A percentile compares a stretch with the other conserved stretches of the same genome.
Conservation (phyloP, 2,113 vertebrate genomes). For the Meleagris gallopavo region DNA sequence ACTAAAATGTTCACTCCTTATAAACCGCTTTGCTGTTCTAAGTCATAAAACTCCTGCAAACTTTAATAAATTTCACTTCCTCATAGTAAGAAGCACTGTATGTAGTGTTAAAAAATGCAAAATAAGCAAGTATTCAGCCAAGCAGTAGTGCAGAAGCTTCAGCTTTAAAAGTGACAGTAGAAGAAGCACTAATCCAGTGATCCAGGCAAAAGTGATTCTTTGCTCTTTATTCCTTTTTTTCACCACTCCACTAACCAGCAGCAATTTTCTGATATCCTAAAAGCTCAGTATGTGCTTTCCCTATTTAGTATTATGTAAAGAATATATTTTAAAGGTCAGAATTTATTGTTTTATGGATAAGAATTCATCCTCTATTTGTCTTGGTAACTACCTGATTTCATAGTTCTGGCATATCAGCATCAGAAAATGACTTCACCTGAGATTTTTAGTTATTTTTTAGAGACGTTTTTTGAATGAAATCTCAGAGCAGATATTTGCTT, state of each 20-base stretch:
- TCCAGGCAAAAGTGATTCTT: neutral
- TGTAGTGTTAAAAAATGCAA: conserved; percentile 20
- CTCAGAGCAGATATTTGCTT: neutral
- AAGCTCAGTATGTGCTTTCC: neutral
- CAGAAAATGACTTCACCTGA: neutral
- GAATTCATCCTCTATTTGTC: neutral
- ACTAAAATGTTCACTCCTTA: conserved; percentile 42
- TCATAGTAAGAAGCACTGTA: neutral
- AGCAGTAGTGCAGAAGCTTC: neutral
- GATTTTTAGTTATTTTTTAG: neutral
- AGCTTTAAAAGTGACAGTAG: neutral
- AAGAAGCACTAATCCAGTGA: neutral
- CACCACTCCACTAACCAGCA: neutral
- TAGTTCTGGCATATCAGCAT: neutral
- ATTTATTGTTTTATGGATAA: neutral
- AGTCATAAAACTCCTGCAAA: conserved; percentile 57
- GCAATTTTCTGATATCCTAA: neutral
- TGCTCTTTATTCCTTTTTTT: neutral
- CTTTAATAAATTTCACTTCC: conserved; percentile 50
- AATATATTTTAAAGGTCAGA: neutral
- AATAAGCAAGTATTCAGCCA: conserved; percentile 40
- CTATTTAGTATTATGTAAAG: neutral
- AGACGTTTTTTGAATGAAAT: neutral
- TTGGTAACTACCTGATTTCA: neutral
- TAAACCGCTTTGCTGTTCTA: conserved; percentile 49